These are phyloP conservation scores for Myioborus melanocephalus DNA, from an alignment of 2,797 vertebrate genomes.

Conservation along the genomic window DNA sequence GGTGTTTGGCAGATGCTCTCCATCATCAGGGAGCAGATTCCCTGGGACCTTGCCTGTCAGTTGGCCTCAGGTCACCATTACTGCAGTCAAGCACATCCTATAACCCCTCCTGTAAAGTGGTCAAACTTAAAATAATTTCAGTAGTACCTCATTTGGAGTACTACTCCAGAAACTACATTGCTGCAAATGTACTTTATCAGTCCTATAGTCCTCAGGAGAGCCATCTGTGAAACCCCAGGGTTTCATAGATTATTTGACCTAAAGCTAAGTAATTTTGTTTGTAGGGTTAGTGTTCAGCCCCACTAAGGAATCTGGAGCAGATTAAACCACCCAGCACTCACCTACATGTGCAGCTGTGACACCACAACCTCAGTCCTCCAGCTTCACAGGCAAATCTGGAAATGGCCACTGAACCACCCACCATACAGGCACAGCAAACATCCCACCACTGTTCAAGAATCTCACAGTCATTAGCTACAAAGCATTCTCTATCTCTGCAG, in stretches of 20 bases:
- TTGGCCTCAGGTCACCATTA: neutral
- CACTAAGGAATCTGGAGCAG: neutral
- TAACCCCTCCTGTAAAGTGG: neutral
- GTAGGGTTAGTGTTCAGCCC: neutral
- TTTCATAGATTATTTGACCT: neutral
- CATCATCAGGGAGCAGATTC: neutral
- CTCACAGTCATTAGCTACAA: neutral
- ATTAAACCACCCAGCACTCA: neutral
- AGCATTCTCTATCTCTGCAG: neutral
- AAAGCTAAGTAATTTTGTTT: neutral
- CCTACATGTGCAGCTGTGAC: neutral
- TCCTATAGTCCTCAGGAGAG: neutral
- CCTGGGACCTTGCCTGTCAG: neutral
- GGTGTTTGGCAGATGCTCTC: neutral
- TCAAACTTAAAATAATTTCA: neutral
- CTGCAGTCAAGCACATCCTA: neutral
- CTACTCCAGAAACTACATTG: neutral
- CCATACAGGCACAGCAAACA: fast-evolving
- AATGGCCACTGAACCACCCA: neutral
- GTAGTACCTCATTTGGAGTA: neutral
- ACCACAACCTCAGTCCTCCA: neutral
- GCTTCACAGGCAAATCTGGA: neutral
- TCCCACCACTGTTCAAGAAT: neutral
- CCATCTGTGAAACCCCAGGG: neutral
- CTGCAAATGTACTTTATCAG: neutral